These are phyloP conservation scores for Octodon degus DNA, from an alignment of 2,113 vertebrate genomes.

Conservation along the genomic window DNA sequence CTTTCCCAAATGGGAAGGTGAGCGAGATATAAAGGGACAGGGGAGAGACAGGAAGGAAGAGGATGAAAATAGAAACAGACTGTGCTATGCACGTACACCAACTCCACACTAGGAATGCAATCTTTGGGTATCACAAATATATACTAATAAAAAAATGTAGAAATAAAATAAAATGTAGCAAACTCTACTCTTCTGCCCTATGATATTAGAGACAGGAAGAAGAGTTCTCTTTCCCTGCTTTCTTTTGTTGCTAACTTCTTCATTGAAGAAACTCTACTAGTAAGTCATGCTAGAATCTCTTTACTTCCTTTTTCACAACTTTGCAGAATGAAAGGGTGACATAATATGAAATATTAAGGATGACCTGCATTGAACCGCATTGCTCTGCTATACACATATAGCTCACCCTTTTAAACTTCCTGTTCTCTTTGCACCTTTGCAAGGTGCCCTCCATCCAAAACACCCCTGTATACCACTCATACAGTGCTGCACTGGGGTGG, in stretches of 20 bases:
- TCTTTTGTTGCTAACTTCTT: not conserved
- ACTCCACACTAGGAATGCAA: not conserved
- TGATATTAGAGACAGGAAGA: not conserved
- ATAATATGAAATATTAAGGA: not conserved
- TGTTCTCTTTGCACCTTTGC: not conserved
- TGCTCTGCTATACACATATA: not conserved
- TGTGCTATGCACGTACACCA: not conserved
- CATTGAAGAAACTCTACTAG: not conserved
- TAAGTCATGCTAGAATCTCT: not conserved
- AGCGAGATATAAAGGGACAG: not conserved
- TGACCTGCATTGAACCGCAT: not conserved
- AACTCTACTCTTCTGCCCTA: not conserved
- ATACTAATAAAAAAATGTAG: not conserved
- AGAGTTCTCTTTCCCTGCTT: not conserved
- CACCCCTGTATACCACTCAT: rapidly evolving
- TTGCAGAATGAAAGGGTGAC: not conserved
- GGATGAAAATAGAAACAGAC: not conserved
- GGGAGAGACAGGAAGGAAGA: not conserved
- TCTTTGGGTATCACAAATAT: not conserved
- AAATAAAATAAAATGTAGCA: not conserved
- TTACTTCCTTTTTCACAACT: not conserved
- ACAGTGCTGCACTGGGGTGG: too few relatives aligned
- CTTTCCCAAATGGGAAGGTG: not conserved
- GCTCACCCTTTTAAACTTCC: not conserved
- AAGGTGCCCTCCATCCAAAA: not conserved